Percentiles rank a stretch among this genome's conserved stretches.
Evolutionary conservation across 2,888 invertebrate species (phyloP).

Genomic region (Scaptodrosophila latifasciaeformis): DNA sequence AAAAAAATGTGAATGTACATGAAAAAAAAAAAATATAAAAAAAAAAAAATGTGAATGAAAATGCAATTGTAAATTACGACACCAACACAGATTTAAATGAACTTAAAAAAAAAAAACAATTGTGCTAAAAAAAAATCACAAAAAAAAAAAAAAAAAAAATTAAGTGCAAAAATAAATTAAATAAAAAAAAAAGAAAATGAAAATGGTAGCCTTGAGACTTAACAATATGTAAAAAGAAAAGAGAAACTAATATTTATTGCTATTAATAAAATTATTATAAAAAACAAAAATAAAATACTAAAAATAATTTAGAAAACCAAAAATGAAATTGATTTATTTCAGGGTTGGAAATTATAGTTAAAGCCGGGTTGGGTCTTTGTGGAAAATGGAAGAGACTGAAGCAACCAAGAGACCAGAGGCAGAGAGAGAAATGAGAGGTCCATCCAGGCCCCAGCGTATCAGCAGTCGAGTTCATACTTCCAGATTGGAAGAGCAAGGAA

Average conservation of each 20-base stretch:
- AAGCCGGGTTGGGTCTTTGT: no score
- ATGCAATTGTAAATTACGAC: conserved; percentile 43
- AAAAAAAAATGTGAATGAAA: conserved; percentile 4
- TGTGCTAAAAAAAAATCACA: conserved; percentile 19
- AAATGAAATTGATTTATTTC: neutral
- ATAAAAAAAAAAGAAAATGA: conserved; percentile 26
- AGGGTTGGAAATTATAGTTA: no score
- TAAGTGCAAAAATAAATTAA: conserved; percentile 14
- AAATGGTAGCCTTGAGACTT: conserved; percentile 60
- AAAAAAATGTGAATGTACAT: no score
- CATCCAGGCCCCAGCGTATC: no score
- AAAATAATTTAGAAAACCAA: neutral
- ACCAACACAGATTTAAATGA: conserved; percentile 4
- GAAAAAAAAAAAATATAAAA: neutral
- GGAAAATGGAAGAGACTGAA: no score
- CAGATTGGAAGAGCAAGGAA: no score
- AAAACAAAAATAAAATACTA: neutral
- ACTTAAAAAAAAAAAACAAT: neutral
- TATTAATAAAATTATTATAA: conserved; percentile 35
- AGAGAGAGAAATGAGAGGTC: no score
- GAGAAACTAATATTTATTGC: conserved; percentile 56
- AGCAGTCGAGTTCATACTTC: no score
- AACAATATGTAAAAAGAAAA: conserved; percentile 41
- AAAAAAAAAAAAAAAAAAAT: conserved; percentile 19
- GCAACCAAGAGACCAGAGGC: no score